phyloP scores from a whole-genome alignment of 2,113 vertebrate genomes.

The Octodon degus region DNA sequence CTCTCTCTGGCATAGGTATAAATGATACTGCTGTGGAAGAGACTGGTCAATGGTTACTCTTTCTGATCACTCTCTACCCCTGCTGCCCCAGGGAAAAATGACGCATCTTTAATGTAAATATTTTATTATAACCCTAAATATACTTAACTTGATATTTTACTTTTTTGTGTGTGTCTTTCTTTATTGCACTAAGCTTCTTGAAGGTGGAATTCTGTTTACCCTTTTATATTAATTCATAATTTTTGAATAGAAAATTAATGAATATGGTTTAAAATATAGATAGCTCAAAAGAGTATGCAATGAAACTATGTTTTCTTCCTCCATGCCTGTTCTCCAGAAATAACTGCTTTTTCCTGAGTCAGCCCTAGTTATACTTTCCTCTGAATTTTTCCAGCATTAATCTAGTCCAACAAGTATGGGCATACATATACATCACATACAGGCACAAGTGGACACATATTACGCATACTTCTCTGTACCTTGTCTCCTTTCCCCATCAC shows the following conservation, averaged over 20 bases:
- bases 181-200: background rate
- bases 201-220: background rate
- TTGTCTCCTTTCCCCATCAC: background rate
- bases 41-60: background rate
- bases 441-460: background rate
- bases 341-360: background rate
- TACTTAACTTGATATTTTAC: background rate
- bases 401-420: background rate
- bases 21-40: background rate
- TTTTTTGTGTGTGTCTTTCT: background rate
- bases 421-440: background rate
- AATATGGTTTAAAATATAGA: conserved; percentile 15
- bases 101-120: background rate
- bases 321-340: background rate
- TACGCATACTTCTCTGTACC: background rate
- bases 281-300: background rate
- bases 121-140: background rate
- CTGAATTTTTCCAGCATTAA: conserved; percentile 3
- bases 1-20: background rate
- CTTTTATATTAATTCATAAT: conserved; percentile 8
- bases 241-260: conserved; percentile 13
- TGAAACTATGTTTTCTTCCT: background rate
- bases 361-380: background rate
- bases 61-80: background rate
- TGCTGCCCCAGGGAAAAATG: conserved; percentile 1